phyloP scores from a whole-genome alignment of 2,888 invertebrate species.

The Dasysyrphus tricinctus region DNA sequence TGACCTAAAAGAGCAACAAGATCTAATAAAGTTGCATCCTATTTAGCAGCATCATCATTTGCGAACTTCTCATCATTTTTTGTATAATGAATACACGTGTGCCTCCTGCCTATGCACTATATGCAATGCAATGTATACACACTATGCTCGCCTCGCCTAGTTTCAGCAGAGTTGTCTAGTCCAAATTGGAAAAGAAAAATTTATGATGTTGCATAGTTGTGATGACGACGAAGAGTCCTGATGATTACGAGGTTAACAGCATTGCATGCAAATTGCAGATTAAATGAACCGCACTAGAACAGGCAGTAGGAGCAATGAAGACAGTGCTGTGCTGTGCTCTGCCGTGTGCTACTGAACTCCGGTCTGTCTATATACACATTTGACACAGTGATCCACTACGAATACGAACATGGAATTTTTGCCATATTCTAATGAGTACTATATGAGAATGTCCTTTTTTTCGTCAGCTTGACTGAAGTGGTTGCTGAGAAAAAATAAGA shows the following conservation, averaged over 20 bases:
- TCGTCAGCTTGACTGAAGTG: background rate
- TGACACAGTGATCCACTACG: constrained; percentile 61
- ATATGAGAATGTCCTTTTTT: constrained; percentile 17
- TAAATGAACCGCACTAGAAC: constrained; percentile 61
- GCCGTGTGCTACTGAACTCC: constrained; percentile 29
- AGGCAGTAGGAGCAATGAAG: background rate
- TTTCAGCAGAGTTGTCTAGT: constrained; percentile 27
- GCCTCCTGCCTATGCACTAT: background rate
- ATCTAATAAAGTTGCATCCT: constrained; percentile 58
- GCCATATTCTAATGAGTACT: constrained; percentile 54
- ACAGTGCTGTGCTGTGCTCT: background rate
- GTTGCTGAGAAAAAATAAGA: constrained; percentile 7
- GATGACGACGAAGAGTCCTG: constrained; percentile 60
- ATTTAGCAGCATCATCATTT: constrained; percentile 62
- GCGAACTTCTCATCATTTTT: constrained; percentile 35
- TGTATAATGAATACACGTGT: constrained; percentile 34
- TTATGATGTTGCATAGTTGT: constrained; percentile 28
- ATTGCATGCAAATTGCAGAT: constrained; percentile 72
- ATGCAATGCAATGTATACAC: constrained; percentile 9
- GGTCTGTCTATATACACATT: constrained; percentile 25
- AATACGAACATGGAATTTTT: constrained; percentile 41
- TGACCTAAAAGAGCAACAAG: constrained; percentile 32
- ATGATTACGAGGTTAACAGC: constrained; percentile 70
- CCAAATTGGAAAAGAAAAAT: constrained; percentile 33
- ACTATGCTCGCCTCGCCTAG: constrained; percentile 8